A percentile compares a stretch with the other conserved stretches of the same genome.
Evolutionary conservation across 2,888 invertebrate genomes (phyloP).

Genomic region (Hypsopygia costalis): DNA sequence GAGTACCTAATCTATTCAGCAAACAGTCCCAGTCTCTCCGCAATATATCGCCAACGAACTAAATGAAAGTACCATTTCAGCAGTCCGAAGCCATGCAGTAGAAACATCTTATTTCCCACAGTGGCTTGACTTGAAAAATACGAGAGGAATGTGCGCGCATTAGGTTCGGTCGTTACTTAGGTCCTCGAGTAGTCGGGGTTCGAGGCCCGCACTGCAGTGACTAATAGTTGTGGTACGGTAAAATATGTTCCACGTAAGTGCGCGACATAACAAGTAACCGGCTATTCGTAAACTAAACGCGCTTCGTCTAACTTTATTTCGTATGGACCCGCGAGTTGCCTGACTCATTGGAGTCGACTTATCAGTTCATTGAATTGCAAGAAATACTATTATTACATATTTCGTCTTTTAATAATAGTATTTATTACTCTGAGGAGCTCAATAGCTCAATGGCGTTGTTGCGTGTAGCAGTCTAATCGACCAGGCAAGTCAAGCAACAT

Average conservation of each 20-base stretch:
- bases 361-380: too few relatives aligned
- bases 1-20: neutral
- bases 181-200: constrained; percentile 41
- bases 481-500: too few relatives aligned
- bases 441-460: too few relatives aligned
- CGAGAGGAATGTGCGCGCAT: constrained; percentile 51
- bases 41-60: constrained; percentile 28
- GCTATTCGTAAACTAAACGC: constrained; percentile 32
- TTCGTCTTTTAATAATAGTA: too few relatives aligned
- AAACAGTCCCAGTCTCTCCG: constrained; percentile 12
- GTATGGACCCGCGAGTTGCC: neutral
- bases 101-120: constrained; percentile 43
- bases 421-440: too few relatives aligned
- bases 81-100: constrained; percentile 26
- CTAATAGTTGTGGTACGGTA: constrained; percentile 49
- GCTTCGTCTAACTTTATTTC: neutral
- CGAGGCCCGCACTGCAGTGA: constrained; percentile 41
- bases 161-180: constrained; percentile 57
- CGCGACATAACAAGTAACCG: constrained; percentile 39
- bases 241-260: constrained; percentile 48
- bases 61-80: constrained; percentile 35
- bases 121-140: constrained; percentile 56
- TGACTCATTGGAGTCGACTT: neutral
- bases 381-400: too few relatives aligned
- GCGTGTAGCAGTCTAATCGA: too few relatives aligned